Evolutionary conservation across 2,888 invertebrate species (phyloP).

Genomic region (Anoplius nigerrimus): DNA sequence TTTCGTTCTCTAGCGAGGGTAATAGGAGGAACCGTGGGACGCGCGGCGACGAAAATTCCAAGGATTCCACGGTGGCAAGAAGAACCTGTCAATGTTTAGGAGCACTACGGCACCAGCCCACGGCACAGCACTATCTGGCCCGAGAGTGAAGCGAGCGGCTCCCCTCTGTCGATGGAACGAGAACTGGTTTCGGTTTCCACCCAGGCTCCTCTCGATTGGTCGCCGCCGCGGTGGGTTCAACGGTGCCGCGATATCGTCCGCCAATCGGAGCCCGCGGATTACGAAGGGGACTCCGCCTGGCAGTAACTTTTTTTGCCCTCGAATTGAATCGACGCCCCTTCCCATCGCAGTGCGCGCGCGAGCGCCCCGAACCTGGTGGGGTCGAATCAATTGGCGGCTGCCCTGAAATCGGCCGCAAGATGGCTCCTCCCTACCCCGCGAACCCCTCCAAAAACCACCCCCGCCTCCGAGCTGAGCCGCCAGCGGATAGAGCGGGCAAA

Average conservation of each 20-base stretch:
- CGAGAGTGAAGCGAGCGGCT: conserved; percentile 65
- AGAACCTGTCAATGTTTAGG: conserved; percentile 60
- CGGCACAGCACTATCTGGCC: conserved; percentile 74
- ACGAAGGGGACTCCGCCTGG: conserved; percentile 59
- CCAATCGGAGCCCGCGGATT: conserved; percentile 58
- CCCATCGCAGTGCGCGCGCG: conserved; percentile 29
- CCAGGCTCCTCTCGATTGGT: conserved; percentile 65
- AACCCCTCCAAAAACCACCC: conserved; percentile 55
- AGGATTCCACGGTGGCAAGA: conserved; percentile 58
- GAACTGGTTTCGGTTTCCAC: conserved; percentile 68
- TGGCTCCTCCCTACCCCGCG: conserved; percentile 72
- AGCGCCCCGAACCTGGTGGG: conserved; percentile 55
- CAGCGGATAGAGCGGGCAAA: conserved; percentile 14
- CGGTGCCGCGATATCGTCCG: conserved; percentile 50
- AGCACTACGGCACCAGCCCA: conserved; percentile 73
- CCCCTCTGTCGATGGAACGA: conserved; percentile 61
- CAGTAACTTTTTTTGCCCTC: conserved; percentile 65
- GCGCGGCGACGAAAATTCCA: conserved; percentile 31
- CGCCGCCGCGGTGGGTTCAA: conserved; percentile 42
- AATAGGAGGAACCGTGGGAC: not conserved
- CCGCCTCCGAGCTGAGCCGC: conserved; percentile 19
- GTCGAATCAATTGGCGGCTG: conserved; percentile 74
- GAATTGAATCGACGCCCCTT: conserved; percentile 73
- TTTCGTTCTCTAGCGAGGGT: too few relatives aligned
- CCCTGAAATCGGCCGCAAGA: conserved; percentile 73